phyloP scores from a whole-genome alignment of 1,140 invertebrate species.

The Agraylea sexmaculata region DNA sequence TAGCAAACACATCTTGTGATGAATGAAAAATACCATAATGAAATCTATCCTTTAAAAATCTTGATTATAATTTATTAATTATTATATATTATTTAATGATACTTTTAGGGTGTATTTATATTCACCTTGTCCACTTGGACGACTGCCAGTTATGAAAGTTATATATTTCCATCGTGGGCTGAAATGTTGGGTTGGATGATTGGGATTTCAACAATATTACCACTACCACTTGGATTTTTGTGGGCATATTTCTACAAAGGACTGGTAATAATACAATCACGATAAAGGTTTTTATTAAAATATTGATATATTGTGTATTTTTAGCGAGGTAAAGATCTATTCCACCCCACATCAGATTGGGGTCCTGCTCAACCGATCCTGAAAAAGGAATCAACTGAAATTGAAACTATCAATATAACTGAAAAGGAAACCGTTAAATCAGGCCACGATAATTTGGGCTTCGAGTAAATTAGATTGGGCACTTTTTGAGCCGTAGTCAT shows the following conservation, averaged over 20 bases:
- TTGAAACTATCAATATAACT: neutral
- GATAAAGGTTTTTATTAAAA: conserved; percentile 3
- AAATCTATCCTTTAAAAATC: neutral
- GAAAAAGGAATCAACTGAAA: conserved; percentile 3
- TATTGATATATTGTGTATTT: conserved; percentile 14
- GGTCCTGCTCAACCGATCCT: conserved; percentile 28
- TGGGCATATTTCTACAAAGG: conserved; percentile 33
- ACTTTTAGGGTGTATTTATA: conserved; percentile 33
- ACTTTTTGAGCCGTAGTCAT: conserved; percentile 1
- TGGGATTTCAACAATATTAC: conserved; percentile 48
- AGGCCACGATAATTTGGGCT: neutral
- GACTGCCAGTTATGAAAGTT: conserved; percentile 43
- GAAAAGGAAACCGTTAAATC: neutral
- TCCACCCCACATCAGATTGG: conserved; percentile 38
- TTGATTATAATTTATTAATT: conserved; percentile 4
- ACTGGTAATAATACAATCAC: conserved; percentile 28
- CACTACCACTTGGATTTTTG: conserved; percentile 47
- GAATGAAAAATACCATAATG: neutral
- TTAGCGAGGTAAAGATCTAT: conserved; percentile 31
- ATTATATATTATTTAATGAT: conserved; percentile 4
- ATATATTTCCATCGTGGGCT: conserved; percentile 54
- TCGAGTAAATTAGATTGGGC: no score
- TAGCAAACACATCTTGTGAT: neutral
- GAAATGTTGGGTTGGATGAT: conserved; percentile 57
- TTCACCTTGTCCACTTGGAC: conserved; percentile 56